Evolutionary conservation across 1,140 invertebrate genomes (phyloP), one percentile per base, ranked within the genome.

Genomic region (Nephila pilipes): DNA sequence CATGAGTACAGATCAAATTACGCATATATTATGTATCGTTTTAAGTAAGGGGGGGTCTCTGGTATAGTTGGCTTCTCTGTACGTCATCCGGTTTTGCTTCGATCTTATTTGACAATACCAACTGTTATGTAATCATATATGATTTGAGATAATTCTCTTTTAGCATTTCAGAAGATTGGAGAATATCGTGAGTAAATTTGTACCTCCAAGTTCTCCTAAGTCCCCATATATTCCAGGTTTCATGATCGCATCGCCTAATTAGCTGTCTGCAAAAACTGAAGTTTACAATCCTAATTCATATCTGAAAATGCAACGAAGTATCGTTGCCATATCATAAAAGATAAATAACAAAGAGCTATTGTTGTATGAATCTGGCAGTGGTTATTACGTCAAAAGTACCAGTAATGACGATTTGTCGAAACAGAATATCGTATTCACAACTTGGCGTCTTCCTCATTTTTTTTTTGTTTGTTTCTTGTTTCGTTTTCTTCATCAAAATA

Each of bases 191-290:
- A 60, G 29, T n/a, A 89, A 46, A 46, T 65, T 2, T 10, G 29
- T 92, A 92, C 90, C 90, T 92, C 55, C 90, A 25, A 75, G 32
- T 36, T 87, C 63, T 46, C 65, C 83, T 16, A 92, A 80, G 79
- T 92, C 90, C 38, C 90, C 90, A 58, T 85, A 92, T 22, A 85
- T 63, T 75, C 90, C 90, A 85, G 90, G 90, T 87, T 79, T 92
- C 90, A 92, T 92, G 79, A 14, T 90, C 8, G 55, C 89, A 60
- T 87, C 60, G 55, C 75, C 79, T 81, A 90, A 90, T 90, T 81
- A 75, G 57, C 12, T 81, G 65, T 80, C 69, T 81, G 36, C 22
- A 63, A 81, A 90, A n/a, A 18, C 32, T 46, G 12, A 90, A 80
- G 46, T 90, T 90, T 60, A 90, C 63, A 54, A 90, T 75, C 89